These are phyloP conservation scores for Caenorhabditis becei DNA, from an alignment of 2,888 invertebrate species.

Conservation along the genomic window DNA sequence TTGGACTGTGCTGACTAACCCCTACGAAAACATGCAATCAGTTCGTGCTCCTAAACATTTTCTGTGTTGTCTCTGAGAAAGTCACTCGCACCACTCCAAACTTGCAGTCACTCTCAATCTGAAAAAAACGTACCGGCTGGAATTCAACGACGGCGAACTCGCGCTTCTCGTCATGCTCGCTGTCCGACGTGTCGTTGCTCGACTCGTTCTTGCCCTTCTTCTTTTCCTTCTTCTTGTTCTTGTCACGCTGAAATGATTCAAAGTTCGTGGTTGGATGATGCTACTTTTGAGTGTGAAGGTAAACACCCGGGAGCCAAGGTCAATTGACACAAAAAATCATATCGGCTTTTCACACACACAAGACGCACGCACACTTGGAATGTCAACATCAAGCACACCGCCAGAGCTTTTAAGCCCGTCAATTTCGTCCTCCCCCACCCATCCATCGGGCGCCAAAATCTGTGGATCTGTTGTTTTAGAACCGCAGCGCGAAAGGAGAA, in stretches of 20 bases:
- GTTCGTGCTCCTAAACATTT: constrained; percentile 3
- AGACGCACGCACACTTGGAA: not conserved
- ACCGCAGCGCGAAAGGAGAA: constrained; percentile 15
- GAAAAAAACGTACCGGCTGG: constrained; percentile 57
- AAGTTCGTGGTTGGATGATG: not conserved
- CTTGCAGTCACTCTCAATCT: constrained; percentile 4
- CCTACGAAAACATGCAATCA: not conserved
- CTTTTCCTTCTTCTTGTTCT: constrained; percentile 65
- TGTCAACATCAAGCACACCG: constrained; percentile 25
- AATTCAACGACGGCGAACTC: constrained; percentile 62
- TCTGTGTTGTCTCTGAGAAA: not conserved
- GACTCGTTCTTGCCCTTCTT: constrained; percentile 67
- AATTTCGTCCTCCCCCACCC: constrained; percentile 18
- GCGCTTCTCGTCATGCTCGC: constrained; percentile 66
- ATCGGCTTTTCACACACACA: constrained; percentile 46
- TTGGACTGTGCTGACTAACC: constrained; percentile 13
- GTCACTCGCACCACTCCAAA: constrained; percentile 12
- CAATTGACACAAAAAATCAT: constrained; percentile 50
- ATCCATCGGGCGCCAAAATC: not conserved
- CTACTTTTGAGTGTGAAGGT: constrained; percentile 30
- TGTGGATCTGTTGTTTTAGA: constrained; percentile 27
- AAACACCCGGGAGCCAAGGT: constrained; percentile 32
- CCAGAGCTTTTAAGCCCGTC: not conserved
- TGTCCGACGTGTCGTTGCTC: constrained; percentile 63
- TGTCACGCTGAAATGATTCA: constrained; percentile 53